These are phyloP conservation scores for Mythimna lalbum DNA, from an alignment of 2,888 invertebrate genomes.

Conservation along the genomic window DNA sequence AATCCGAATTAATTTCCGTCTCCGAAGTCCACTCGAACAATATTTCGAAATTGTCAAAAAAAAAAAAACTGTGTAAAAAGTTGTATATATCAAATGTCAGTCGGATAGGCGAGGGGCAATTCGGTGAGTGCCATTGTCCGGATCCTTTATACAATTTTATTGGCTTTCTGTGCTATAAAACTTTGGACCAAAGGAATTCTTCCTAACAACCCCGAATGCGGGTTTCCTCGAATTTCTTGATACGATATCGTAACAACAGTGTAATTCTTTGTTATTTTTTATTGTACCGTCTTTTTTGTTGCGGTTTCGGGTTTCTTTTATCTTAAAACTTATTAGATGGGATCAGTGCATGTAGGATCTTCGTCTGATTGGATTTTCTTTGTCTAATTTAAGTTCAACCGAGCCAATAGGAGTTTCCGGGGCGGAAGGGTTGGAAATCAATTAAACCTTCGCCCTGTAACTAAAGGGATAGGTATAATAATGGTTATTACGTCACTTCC, in stretches of 20 bases:
- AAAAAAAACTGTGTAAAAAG: slow-evolving; percentile 50
- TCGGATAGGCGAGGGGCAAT: slow-evolving; percentile 66
- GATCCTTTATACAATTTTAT: slow-evolving; percentile 74
- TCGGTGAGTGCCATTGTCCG: slow-evolving; percentile 70
- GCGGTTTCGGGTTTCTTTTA: slow-evolving; percentile 55
- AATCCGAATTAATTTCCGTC: slow-evolving; percentile 59
- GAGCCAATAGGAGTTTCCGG: slow-evolving; percentile 34
- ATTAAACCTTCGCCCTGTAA: slow-evolving; percentile 36
- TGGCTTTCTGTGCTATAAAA: slow-evolving; percentile 72
- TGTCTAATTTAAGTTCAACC: slow-evolving; percentile 49
- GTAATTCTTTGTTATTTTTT: slow-evolving; percentile 71
- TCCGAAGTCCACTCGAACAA: slow-evolving; percentile 52
- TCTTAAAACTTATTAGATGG: slow-evolving; percentile 58
- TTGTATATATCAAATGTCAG: slow-evolving; percentile 66
- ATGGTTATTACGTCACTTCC: slow-evolving; percentile 30
- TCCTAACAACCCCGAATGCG: slow-evolving; percentile 68
- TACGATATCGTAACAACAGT: slow-evolving; percentile 63
- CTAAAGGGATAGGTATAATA: slow-evolving; percentile 21
- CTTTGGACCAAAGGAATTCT: slow-evolving; percentile 72
- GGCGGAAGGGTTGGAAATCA: slow-evolving; percentile 38
- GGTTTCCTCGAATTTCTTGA: slow-evolving; percentile 70
- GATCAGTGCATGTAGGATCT: slow-evolving; percentile 41
- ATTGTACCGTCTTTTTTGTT: slow-evolving; percentile 63
- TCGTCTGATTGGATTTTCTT: slow-evolving; percentile 52
- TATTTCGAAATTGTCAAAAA: slow-evolving; percentile 56